Conservation (phyloP, 2,888 invertebrate species). For the Elegia similella region DNA sequence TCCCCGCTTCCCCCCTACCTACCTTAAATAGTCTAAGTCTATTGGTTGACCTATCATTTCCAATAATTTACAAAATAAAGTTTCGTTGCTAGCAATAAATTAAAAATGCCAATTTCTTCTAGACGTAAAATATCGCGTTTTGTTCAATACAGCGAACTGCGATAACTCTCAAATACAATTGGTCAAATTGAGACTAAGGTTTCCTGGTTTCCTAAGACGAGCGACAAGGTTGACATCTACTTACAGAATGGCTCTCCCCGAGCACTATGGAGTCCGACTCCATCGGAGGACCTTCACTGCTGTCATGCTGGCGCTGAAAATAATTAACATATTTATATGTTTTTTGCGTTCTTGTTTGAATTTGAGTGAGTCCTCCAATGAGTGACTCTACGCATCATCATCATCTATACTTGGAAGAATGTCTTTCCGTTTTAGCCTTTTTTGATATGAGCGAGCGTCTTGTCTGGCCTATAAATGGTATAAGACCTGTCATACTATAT, state of each 20-base stretch:
- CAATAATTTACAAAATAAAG: background rate
- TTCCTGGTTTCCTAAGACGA: conserved; percentile 52
- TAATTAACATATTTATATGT: conserved; percentile 22
- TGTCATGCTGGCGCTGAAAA: conserved; percentile 88
- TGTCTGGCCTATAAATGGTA: too few relatives aligned
- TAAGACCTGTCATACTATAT: too few relatives aligned
- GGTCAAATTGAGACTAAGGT: conserved; percentile 1
- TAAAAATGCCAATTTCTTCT: background rate
- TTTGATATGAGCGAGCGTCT: too few relatives aligned
- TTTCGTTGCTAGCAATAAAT: background rate
- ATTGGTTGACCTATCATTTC: background rate
- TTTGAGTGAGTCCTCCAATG: too few relatives aligned
- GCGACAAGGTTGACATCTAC: conserved; percentile 84
- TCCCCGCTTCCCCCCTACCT: too few relatives aligned
- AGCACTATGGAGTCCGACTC: conserved; percentile 85
- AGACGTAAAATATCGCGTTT: background rate
- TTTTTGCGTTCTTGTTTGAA: too few relatives aligned
- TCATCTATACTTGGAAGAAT: too few relatives aligned
- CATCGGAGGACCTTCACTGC: conserved; percentile 82
- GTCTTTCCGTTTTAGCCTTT: too few relatives aligned
- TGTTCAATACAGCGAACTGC: background rate
- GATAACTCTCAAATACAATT: background rate
- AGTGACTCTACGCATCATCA: too few relatives aligned
- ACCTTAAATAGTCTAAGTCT: too few relatives aligned
- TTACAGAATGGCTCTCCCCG: conserved; percentile 86